A percentile compares a stretch with the other conserved stretches of the same genome.
These are phyloP conservation scores for Sinocyclocheilus grahami DNA, from an alignment of 2,113 vertebrate genomes.

Conservation along the genomic window DNA sequence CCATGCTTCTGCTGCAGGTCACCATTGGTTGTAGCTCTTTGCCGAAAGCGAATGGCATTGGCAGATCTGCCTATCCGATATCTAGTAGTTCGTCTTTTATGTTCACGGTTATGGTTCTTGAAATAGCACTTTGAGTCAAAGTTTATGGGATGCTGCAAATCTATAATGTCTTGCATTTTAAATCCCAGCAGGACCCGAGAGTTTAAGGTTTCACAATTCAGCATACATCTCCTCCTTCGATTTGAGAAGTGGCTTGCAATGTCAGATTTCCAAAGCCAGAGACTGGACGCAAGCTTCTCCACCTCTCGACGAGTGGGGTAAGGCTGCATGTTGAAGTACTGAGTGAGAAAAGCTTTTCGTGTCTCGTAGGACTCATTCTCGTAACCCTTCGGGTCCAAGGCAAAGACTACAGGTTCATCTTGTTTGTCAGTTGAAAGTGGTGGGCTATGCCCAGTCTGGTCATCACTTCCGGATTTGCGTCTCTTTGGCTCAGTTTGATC, in stretches of 20 bases:
- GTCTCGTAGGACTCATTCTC: constrained; percentile 93
- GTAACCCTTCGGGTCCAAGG: constrained; percentile 91
- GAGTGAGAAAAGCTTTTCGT: constrained; percentile 91
- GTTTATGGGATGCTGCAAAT: constrained; percentile 86
- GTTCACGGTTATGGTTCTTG: constrained; percentile 75
- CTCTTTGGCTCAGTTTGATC: constrained; percentile 85
- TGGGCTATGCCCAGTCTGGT: constrained; percentile 64
- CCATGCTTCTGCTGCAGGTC: constrained; percentile 45
- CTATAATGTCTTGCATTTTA: constrained; percentile 89
- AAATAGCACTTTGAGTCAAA: constrained; percentile 79
- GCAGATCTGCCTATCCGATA: constrained; percentile 76
- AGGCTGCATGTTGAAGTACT: constrained; percentile 90
- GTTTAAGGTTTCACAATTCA: constrained; percentile 88
- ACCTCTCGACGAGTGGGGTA: constrained; percentile 90
- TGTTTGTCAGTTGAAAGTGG: constrained; percentile 83
- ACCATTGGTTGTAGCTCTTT: constrained; percentile 58
- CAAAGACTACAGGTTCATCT: constrained; percentile 88
- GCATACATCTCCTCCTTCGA: constrained; percentile 87
- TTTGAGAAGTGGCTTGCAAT: constrained; percentile 92
- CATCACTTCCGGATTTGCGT: constrained; percentile 76
- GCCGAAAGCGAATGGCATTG: constrained; percentile 61
- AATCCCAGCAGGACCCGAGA: constrained; percentile 89
- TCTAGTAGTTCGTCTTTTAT: constrained; percentile 79
- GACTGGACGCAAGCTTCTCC: constrained; percentile 89
- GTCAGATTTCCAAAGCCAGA: constrained; percentile 97